A percentile compares a stretch with the other conserved stretches of the same genome.
phyloP scores from a whole-genome alignment of 2,888 invertebrate species.

The Thysanoteuthis rhombus region DNA sequence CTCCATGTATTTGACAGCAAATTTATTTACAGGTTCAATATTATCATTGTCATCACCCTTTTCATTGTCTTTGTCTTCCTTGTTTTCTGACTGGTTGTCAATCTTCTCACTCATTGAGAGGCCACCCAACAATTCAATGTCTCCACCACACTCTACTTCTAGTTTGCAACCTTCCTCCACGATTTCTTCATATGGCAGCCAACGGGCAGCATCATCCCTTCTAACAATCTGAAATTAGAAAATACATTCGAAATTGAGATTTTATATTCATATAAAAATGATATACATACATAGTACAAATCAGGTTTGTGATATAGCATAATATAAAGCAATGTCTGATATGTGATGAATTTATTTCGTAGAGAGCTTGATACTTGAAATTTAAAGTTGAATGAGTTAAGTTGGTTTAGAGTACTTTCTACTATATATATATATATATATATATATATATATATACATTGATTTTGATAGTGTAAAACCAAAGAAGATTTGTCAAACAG shows the following conservation, averaged over 20 bases:
- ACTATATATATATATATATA: too few species aligned
- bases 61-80: slow-evolving; percentile 36
- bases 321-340: too few species aligned
- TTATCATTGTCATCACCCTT: slow-evolving; percentile 35
- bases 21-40: slow-evolving; percentile 40
- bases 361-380: too few species aligned
- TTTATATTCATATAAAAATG: too few species aligned
- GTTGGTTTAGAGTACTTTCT: too few species aligned
- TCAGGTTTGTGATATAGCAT: too few species aligned
- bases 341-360: too few species aligned
- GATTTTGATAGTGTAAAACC: too few species aligned
- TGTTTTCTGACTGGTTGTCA: background rate
- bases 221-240: slow-evolving; percentile 40
- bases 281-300: too few species aligned
- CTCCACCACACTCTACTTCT: slow-evolving; percentile 36
- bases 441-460: too few species aligned
- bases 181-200: slow-evolving; percentile 46
- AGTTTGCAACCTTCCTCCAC: slow-evolving; percentile 39
- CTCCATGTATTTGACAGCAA: slow-evolving; percentile 35
- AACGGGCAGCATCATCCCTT: slow-evolving; percentile 45
- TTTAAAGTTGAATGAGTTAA: too few species aligned
- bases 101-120: slow-evolving; percentile 34
- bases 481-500: too few species aligned
- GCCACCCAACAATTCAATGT: slow-evolving; percentile 33
- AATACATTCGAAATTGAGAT: background rate